Evolutionary conservation across 1,140 invertebrate species (phyloP), one percentile per base, ranked within the genome.

Genomic region (Polypedilum vanderplanki): DNA sequence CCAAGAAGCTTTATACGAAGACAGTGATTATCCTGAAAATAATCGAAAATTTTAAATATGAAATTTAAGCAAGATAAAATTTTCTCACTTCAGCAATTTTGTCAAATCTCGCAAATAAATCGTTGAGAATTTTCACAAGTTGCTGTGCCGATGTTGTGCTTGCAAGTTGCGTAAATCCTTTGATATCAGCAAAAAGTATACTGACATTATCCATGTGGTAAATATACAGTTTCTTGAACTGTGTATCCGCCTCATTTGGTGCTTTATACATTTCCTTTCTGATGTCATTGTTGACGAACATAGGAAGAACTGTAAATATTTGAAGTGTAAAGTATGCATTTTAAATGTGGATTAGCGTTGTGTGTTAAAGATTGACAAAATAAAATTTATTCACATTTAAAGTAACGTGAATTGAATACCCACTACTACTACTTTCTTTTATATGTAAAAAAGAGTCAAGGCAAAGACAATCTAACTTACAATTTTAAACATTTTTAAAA

Each of bases 161-260:
- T 7, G 94, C 94, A 78, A 96, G 84, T 77, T 94, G 93, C 91
- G 84, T 78, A 85, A 88, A 83, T 1, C 81, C 82, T 79, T 98
- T 98, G 79, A 99, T 99, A 80, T 99, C 98, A 15, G 98, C 97
- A 83, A 98, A 99, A 0, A 99, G 85, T 79, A 99, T 99, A 81
- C 94, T 98, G 74, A 99, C 98, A 80, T 98, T 92, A 79, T 98
- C 93, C 81, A 98, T 96, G 73, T 94, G 89, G 82, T 98, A 95
- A 74, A 99, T 96, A 84, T 98, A 99, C 76, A 99, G 94, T 80
- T 98, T 94, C 81, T 98, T 97, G 83, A 99, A 99, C 81, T 97
- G 96, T 40, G 80, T 81, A 74, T 83, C 81, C 75, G 79, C 81
- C 65, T 70, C 65, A 15, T 79, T 81, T 24, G 81, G 80, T 75